Evolutionary conservation across 1,140 invertebrate species (phyloP), one percentile per base, ranked within the genome.

Genomic region (Camponotus vicinus): DNA sequence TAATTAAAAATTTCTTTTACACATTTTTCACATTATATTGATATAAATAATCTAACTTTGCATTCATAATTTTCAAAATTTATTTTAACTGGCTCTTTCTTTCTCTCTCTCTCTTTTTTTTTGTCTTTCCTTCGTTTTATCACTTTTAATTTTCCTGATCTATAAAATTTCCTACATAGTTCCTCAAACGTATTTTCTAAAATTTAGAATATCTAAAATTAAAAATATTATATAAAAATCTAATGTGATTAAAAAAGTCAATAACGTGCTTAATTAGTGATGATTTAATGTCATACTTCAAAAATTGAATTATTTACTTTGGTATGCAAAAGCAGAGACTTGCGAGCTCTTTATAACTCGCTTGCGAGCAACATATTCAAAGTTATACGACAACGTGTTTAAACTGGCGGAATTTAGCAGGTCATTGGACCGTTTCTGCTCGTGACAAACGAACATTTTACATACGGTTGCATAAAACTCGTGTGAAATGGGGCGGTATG

Each of bases 301-400:
- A 71, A 82, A 15, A 45, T 71, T 82, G 27, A 42, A 27, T 61
- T 40, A 80, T 82, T 82, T 71, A 59, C 11, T 75, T 75, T 1
- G 2, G n/a, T 15, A 52, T 18, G 61, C 64, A 3, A 4, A 61
- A 69, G 3, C 34, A 40, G 18, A 34, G 45, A 75, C 55, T 83
- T 45, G n/a, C 37, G 21, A 61, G 37, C 40, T 82, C 79, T 73
- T 82, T 82, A 73, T 61, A 37, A 73, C 67, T 73, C 67, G 67
- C 27, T 73, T 34, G 67, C 18, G 34, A 9, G 7, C 27, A 15
- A 18, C 8, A 18, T 57, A 49, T 75, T 83, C 69, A 73, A 83
- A 83, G 32, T 83, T 83, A 83, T 15, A 73, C 79, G 27, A 83
- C 69, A 42, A 37, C 57, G 79, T 73, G 79, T 71, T 83, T 73